These are phyloP conservation scores for Myotis findleyi DNA, from an alignment of 2,797 vertebrate genomes.

Conservation along the genomic window DNA sequence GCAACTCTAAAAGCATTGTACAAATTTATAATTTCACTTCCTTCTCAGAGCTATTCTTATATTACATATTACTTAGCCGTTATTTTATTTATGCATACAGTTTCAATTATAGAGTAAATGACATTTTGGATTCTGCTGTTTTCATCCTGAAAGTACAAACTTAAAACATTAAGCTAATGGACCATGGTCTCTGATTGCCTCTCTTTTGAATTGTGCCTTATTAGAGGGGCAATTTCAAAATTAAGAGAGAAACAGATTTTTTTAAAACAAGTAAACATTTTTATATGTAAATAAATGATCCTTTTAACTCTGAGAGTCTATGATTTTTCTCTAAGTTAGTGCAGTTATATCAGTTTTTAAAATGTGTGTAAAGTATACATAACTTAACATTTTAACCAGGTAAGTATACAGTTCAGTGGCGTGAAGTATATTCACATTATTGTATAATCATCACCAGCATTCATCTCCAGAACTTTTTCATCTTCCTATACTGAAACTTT, in stretches of 20 bases:
- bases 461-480: slow-evolving; percentile 27
- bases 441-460: neutral
- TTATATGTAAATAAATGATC: neutral
- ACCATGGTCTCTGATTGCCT: slow-evolving; percentile 15
- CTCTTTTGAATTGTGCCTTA: slow-evolving; percentile 36
- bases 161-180: neutral
- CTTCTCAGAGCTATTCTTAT: neutral
- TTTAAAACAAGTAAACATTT: slow-evolving; percentile 18
- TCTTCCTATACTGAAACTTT: slow-evolving; percentile 29
- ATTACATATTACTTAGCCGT: slow-evolving; percentile 38
- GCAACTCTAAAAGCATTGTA: neutral
- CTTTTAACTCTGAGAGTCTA: slow-evolving; percentile 21
- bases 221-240: slow-evolving; percentile 26
- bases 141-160: slow-evolving; percentile 39
- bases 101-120: neutral
- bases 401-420: neutral
- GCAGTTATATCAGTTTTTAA: neutral
- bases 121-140: slow-evolving; percentile 53
- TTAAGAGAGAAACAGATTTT: slow-evolving; percentile 24
- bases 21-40: neutral
- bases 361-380: neutral
- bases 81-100: slow-evolving; percentile 31
- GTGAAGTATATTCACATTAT: neutral
- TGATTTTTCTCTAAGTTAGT: slow-evolving; percentile 35
- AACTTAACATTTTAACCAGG: neutral